Conservation (phyloP, 2,888 invertebrate species). For the Asteroscopus sphinx region DNA sequence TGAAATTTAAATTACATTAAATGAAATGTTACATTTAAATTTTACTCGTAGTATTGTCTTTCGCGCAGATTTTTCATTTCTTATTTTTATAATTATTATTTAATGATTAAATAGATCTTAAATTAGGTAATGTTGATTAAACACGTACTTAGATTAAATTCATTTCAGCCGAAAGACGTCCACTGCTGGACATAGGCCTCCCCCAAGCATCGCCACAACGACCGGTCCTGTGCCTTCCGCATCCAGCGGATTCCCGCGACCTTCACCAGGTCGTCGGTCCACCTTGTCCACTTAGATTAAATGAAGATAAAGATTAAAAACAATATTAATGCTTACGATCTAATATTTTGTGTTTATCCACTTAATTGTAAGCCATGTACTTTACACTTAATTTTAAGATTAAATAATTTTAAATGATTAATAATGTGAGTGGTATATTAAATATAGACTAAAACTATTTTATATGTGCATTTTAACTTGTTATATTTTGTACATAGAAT, state of each 20-base stretch:
- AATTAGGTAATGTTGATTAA: slow-evolving; percentile 44
- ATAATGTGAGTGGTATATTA: slow-evolving; percentile 45
- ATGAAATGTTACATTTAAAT: slow-evolving; percentile 57
- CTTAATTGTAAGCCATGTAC: slow-evolving; percentile 64
- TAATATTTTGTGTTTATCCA: slow-evolving; percentile 19
- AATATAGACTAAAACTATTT: slow-evolving; percentile 3
- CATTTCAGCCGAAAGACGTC: too few relatives aligned
- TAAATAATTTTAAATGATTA: slow-evolving; percentile 24
- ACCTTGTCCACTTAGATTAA: too few relatives aligned
- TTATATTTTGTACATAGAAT: too few relatives aligned
- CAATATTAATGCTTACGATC: slow-evolving; percentile 34
- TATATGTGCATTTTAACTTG: slow-evolving; percentile 20
- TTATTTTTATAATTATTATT: slow-evolving; percentile 54
- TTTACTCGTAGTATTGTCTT: slow-evolving; percentile 75
- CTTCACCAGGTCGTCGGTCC: too few relatives aligned
- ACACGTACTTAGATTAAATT: slow-evolving; percentile 39
- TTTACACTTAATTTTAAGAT: slow-evolving; percentile 29
- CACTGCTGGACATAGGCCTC: too few relatives aligned
- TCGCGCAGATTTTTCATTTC: slow-evolving; percentile 70
- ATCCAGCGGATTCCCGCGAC: too few relatives aligned
- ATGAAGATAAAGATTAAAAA: slow-evolving; percentile 35
- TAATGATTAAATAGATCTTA: slow-evolving; percentile 48
- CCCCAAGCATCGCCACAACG: too few relatives aligned
- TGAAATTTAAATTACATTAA: slow-evolving; percentile 57
- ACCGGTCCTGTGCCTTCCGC: too few relatives aligned